Percentiles rank a stretch among this genome's conserved stretches.
Conservation (phyloP, 2,113 vertebrate genomes). For the Hymenochirus boettgeri region DNA sequence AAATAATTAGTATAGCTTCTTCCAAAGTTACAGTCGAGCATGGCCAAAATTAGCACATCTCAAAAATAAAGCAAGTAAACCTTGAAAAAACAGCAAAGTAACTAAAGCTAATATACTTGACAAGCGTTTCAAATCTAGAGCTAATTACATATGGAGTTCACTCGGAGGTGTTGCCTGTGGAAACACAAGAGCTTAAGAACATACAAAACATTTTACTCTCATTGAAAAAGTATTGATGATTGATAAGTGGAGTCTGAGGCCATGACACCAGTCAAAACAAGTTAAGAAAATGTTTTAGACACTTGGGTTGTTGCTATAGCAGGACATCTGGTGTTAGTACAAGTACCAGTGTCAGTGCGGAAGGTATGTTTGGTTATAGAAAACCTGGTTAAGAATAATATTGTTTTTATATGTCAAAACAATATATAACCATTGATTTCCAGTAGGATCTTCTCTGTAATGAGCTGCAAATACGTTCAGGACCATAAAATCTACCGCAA, state of each 20-base stretch:
- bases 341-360: neutral
- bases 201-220: conserved; percentile 27
- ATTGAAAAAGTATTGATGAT: conserved; percentile 1
- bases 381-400: neutral
- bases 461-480: too few species aligned
- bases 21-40: too few species aligned
- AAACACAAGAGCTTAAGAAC: conserved; percentile 10
- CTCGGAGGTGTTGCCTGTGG: neutral
- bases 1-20: too few species aligned
- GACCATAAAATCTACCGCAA: too few species aligned
- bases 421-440: too few species aligned
- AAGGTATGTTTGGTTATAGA: conserved; percentile 8
- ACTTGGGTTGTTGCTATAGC: conserved; percentile 37
- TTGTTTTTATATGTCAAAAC: too few species aligned
- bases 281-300: conserved; percentile 18
- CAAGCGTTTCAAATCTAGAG: conserved; percentile 24
- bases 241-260: conserved; percentile 16
- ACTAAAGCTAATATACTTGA: too few species aligned
- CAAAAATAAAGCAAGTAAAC: too few species aligned
- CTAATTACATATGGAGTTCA: conserved; percentile 18
- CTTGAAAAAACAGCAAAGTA: too few species aligned
- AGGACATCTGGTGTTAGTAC: conserved; percentile 19
- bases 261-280: conserved; percentile 40
- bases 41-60: too few species aligned
- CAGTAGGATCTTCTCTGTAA: too few species aligned